Percentiles rank a stretch among this genome's conserved stretches.
Conservation (phyloP, 2,113 vertebrate species). For the Chlamydotis undulata region DNA sequence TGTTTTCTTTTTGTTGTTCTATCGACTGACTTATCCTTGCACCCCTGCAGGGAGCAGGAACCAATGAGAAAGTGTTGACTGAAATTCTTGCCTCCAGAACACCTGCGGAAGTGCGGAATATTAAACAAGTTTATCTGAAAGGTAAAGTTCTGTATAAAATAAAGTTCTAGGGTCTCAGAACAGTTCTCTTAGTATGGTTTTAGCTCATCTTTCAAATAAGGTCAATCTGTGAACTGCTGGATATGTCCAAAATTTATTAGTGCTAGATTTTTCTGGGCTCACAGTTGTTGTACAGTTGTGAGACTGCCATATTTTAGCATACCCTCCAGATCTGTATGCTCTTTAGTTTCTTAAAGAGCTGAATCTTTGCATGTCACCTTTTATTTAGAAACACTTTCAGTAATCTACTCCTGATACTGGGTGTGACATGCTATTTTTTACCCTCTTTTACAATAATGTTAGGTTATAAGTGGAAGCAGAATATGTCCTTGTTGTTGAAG, state of each 20-base stretch:
- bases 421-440: background rate
- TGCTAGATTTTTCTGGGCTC: background rate
- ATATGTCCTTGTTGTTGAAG: background rate
- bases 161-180: background rate
- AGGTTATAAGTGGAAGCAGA: background rate
- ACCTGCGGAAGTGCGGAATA: constrained; percentile 78
- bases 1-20: background rate
- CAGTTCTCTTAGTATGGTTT: background rate
- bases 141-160: constrained; percentile 71
- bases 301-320: background rate
- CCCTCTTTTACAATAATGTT: background rate
- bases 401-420: background rate
- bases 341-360: background rate
- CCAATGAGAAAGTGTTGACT: constrained; percentile 88
- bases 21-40: background rate
- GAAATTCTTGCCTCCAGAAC: constrained; percentile 95
- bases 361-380: background rate
- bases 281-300: background rate
- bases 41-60: constrained; percentile 86
- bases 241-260: background rate
- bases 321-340: background rate
- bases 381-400: background rate
- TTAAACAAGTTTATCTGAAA: constrained; percentile 88
- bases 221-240: background rate
- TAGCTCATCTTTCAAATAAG: background rate